phyloP scores from a whole-genome alignment of 1,140 invertebrate species.

The Drosophila littoralis region DNA sequence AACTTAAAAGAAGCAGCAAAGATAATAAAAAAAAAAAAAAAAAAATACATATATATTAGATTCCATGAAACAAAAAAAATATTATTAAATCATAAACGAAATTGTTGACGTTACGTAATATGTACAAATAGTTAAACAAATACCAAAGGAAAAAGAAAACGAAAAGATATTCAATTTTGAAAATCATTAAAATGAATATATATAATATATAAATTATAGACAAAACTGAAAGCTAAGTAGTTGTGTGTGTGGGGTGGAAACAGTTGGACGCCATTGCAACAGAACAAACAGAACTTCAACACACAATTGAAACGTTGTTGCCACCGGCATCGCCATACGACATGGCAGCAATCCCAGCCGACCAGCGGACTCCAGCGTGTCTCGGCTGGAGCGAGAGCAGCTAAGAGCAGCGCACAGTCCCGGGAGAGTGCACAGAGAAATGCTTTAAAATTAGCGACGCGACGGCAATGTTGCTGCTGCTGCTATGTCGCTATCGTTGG shows the following conservation, averaged over 20 bases:
- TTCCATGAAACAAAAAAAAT: background rate
- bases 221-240: constrained; percentile 2
- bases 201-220: constrained; percentile 2
- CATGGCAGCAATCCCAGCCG: constrained; percentile 11
- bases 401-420: constrained; percentile 11
- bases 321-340: constrained; percentile 18
- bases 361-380: constrained; percentile 38
- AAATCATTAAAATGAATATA: background rate
- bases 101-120: constrained; percentile 41
- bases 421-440: background rate
- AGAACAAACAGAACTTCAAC: constrained; percentile 60
- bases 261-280: constrained; percentile 37
- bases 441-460: constrained; percentile 13
- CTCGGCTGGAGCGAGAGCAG: constrained; percentile 30
- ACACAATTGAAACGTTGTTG: constrained; percentile 61
- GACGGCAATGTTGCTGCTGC: constrained; percentile 20
- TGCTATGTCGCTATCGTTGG: constrained; percentile 12
- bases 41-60: constrained; percentile 18
- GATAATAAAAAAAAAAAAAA: constrained; percentile 60
- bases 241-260: constrained; percentile 11
- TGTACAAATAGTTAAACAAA: constrained; percentile 53
- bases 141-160: constrained; percentile 28
- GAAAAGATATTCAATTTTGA: constrained; percentile 19
- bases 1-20: constrained; percentile 73
- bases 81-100: constrained; percentile 9